These are phyloP conservation scores for Amphiprion ocellaris DNA, from an alignment of 2,113 vertebrate genomes.

Conservation along the genomic window DNA sequence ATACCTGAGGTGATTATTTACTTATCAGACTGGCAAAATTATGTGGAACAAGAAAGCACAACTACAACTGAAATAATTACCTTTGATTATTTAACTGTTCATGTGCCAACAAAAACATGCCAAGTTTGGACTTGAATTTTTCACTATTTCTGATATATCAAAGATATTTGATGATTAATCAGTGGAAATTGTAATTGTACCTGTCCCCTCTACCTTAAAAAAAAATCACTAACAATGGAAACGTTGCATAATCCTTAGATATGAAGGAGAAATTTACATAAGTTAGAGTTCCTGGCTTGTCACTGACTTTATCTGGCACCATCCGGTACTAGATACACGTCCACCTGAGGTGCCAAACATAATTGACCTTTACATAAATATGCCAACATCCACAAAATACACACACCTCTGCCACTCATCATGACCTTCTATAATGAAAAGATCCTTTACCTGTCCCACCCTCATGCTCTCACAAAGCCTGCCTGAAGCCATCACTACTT, in stretches of 20 bases:
- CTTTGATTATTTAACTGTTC: too few species aligned
- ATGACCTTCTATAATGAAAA: constrained; percentile 28
- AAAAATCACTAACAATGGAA: not conserved
- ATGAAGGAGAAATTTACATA: not conserved
- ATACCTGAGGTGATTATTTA: too few species aligned
- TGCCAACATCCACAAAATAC: not conserved
- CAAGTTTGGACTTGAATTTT: too few species aligned
- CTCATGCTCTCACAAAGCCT: constrained; percentile 20
- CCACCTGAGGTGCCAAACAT: constrained; percentile 19
- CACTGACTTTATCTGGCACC: constrained; percentile 19
- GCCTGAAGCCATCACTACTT: constrained; percentile 9
- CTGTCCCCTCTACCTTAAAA: not conserved
- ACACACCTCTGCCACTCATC: constrained; percentile 6
- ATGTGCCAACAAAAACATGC: too few species aligned
- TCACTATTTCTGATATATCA: too few species aligned
- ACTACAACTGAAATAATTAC: too few species aligned
- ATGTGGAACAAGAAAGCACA: too few species aligned
- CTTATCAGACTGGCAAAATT: too few species aligned
- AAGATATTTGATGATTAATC: too few species aligned
- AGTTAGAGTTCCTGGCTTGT: constrained; percentile 2
- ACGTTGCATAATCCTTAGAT: not conserved
- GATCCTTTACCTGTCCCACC: constrained; percentile 16
- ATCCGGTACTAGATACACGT: constrained; percentile 16
- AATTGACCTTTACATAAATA: not conserved
- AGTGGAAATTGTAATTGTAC: not conserved